These are phyloP conservation scores for Polymixis lichenea DNA, from an alignment of 2,888 invertebrate species.

Conservation along the genomic window DNA sequence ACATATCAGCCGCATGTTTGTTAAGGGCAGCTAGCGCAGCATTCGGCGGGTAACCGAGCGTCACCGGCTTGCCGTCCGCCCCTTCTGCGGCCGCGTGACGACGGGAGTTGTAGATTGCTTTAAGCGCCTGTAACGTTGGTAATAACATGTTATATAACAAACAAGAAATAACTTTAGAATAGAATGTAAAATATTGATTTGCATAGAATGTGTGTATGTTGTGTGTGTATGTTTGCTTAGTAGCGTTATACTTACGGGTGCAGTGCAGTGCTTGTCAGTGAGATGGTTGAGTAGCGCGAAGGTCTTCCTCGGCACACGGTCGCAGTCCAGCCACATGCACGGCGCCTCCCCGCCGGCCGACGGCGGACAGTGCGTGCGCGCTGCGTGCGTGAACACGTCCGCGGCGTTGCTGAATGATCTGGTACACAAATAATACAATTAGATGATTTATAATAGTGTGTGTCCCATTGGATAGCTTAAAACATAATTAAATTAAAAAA, in stretches of 20 bases:
- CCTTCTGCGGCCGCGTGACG: slow-evolving; percentile 88
- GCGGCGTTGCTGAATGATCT: slow-evolving; percentile 94
- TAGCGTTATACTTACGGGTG: slow-evolving; percentile 67
- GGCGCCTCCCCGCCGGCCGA: slow-evolving; percentile 93
- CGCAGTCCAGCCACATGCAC: slow-evolving; percentile 97
- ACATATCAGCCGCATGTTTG: slow-evolving; percentile 97
- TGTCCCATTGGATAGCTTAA: no score
- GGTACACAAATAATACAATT: not conserved
- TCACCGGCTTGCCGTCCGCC: slow-evolving; percentile 88
- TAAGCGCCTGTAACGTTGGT: slow-evolving; percentile 87
- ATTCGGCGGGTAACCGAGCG: slow-evolving; percentile 97
- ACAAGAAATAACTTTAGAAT: no score
- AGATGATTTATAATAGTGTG: not conserved
- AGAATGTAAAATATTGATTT: no score
- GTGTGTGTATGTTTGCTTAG: not conserved
- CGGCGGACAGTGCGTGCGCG: slow-evolving; percentile 94
- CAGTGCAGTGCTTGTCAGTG: slow-evolving; percentile 97
- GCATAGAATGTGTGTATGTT: no score
- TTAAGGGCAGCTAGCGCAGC: slow-evolving; percentile 99
- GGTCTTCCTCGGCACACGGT: slow-evolving; percentile 96
- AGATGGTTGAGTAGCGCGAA: slow-evolving; percentile 99
- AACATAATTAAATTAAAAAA: not conserved
- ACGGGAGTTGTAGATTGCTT: slow-evolving; percentile 92
- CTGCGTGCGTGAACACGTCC: slow-evolving; percentile 97
- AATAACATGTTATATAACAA: not conserved